phyloP scores from a whole-genome alignment of 2,888 invertebrate species.

The Erebia palarica region DNA sequence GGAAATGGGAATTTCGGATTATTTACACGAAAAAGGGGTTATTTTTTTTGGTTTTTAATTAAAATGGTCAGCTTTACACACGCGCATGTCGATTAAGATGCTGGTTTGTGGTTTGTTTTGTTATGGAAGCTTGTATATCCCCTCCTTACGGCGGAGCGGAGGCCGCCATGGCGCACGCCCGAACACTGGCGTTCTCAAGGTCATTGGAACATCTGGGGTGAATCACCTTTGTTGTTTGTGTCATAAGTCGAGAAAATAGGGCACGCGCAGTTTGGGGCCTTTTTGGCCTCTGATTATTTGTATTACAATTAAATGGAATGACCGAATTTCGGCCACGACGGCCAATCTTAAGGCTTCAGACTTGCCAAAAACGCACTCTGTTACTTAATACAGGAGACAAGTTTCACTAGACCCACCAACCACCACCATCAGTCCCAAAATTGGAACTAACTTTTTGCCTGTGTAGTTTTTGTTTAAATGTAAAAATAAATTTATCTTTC shows the following conservation, averaged over 20 bases:
- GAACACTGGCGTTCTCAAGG: conserved; percentile 48
- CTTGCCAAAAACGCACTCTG: too few species aligned
- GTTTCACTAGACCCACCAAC: too few species aligned
- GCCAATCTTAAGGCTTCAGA: too few species aligned
- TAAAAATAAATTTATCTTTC: too few species aligned
- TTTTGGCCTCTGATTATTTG: not conserved
- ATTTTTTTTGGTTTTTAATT: not conserved
- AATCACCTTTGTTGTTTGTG: conserved; percentile 39
- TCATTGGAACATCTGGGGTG: conserved; percentile 50
- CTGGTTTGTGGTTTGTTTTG: conserved; percentile 24
- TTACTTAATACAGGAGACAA: too few species aligned
- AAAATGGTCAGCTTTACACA: conserved; percentile 10
- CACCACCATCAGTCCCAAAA: too few species aligned
- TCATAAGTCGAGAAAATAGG: conserved; percentile 11
- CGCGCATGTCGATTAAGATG: conserved; percentile 8
- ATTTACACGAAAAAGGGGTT: conserved; percentile 14
- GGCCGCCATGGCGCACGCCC: conserved; percentile 33
- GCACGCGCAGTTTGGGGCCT: conserved; percentile 9
- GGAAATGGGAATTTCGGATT: not conserved
- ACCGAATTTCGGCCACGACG: too few species aligned
- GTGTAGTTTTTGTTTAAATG: too few species aligned
- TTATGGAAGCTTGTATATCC: conserved; percentile 20
- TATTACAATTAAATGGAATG: too few species aligned
- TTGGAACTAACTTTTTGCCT: too few species aligned
- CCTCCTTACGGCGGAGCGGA: conserved; percentile 21